Evolutionary conservation across 2,797 vertebrate genomes (phyloP), one percentile per base, ranked within the genome.

Genomic region (Ptychobarbus kaznakovi): DNA sequence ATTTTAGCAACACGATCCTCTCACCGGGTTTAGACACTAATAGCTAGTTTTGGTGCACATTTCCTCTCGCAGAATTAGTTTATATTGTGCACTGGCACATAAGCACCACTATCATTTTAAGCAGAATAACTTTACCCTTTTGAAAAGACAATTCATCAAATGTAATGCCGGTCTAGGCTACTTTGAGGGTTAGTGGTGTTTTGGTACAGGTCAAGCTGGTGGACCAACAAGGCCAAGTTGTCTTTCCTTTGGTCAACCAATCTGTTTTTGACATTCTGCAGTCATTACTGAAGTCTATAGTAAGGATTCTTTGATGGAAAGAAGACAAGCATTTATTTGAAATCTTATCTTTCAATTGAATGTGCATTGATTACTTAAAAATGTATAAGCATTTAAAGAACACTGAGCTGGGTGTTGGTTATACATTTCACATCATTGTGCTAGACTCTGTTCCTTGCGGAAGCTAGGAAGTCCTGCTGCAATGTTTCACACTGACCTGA

Each of bases 391-490:
- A 77, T 42, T 40, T 22, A 46, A 72, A 61, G 63, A 40, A 74
- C 15, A 56, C 53, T 70, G 77, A 86, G 44, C 70, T 53, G 69
- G 73, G 46, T 84, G 69, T 76, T 87, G 69, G 77, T 75, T 65
- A 32, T 32, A 35, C n/a, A n/a, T 83, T 90, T 86, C 76, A 77
- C 86, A 85, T 51, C 56, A 83, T 88, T 90, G 89, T 89, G 58
- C 74, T 32, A 3, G 28, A 18, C 63, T 35, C 25, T 66, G 22
- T 56, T 82, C 77, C 32, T 0, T 22, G 32, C 0, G 58, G 82
- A 84, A 69, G 58, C 51, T 80, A 86, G 82, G 86, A 89, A 83
- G 81, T 87, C 81, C 85, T 84, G 70, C 46, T 85, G 69, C 46
- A 69, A 79, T 83, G 73, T 76, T 53, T 86, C 80, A 86, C 58